Percentiles rank a stretch among this genome's conserved stretches.
These are phyloP conservation scores for Gavia stellata DNA, from an alignment of 2,113 vertebrate genomes.

Conservation along the genomic window DNA sequence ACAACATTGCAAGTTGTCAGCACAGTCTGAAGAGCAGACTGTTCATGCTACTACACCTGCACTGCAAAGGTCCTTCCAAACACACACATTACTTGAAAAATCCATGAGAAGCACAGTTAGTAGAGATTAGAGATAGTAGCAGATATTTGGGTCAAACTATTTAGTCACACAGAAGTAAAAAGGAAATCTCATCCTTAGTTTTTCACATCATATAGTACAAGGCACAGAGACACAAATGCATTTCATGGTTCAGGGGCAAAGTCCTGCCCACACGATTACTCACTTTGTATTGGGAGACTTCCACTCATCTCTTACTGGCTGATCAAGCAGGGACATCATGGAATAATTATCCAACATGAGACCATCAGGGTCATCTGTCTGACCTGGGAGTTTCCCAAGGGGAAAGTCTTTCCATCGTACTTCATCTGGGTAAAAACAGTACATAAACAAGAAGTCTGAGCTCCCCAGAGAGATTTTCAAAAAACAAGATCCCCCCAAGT, in stretches of 20 bases:
- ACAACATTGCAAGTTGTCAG: background rate
- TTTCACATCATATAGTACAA: background rate
- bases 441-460: background rate
- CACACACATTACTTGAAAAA: background rate
- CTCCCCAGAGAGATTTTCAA: background rate
- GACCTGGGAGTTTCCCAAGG: constrained; percentile 87
- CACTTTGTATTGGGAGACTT: constrained; percentile 18
- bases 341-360: constrained; percentile 86
- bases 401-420: constrained; percentile 84
- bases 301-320: constrained; percentile 72
- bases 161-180: background rate
- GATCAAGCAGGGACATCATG: constrained; percentile 86
- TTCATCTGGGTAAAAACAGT: constrained; percentile 67
- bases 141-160: background rate
- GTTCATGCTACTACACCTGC: background rate
- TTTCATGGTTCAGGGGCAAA: background rate
- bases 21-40: background rate
- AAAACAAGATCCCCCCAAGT: background rate
- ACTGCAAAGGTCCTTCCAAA: background rate
- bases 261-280: background rate
- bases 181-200: background rate
- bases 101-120: background rate
- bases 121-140: background rate
- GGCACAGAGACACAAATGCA: background rate
- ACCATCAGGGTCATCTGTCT: constrained; percentile 86